These are phyloP conservation scores for Pristionchus exspectatus DNA, from an alignment of 2,888 invertebrate genomes.

Conservation along the genomic window DNA sequence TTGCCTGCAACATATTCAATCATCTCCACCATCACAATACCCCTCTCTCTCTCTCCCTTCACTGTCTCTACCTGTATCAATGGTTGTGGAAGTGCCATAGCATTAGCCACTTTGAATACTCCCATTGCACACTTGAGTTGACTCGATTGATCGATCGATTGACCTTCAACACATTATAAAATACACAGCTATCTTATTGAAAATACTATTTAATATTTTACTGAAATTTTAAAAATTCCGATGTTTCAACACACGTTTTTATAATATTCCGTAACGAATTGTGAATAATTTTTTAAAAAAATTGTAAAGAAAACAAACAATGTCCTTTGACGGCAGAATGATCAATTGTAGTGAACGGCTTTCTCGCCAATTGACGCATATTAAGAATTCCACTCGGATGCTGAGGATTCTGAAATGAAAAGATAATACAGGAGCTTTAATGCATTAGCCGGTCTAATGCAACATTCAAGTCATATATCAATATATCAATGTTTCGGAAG, in stretches of 20 bases:
- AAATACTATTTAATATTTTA: no score
- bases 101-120: constrained; percentile 22
- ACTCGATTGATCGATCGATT: not conserved
- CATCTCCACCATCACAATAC: not conserved
- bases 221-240: no score
- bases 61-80: constrained; percentile 29
- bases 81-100: constrained; percentile 1
- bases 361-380: constrained; percentile 63
- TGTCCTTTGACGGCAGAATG: constrained; percentile 58
- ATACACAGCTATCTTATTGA: not conserved
- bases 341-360: constrained; percentile 65
- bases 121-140: constrained; percentile 49
- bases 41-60: not conserved
- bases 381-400: constrained; percentile 58
- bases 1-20: constrained; percentile 31
- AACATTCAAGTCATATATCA: no score
- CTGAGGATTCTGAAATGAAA: not conserved
- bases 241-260: no score
- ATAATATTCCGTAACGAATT: no score
- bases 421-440: no score
- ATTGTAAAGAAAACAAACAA: not conserved
- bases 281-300: no score
- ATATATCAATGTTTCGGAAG: no score
- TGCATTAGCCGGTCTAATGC: not conserved
- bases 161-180: not conserved